Evolutionary conservation across 1,140 invertebrate genomes (phyloP), one percentile per base, ranked within the genome.

Genomic region (Caligus rogercresseyi): DNA sequence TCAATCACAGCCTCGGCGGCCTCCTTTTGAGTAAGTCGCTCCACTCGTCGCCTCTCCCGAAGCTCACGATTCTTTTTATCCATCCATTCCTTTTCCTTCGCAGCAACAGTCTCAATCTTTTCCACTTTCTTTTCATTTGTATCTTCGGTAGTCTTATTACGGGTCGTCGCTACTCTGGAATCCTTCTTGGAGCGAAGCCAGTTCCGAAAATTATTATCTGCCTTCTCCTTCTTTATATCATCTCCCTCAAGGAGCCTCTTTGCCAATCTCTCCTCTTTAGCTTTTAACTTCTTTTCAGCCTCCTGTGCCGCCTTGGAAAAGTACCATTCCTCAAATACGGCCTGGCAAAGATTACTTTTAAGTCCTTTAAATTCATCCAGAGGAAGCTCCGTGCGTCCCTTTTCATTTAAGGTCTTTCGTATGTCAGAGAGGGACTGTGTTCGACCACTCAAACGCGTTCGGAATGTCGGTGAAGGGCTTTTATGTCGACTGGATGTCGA

Each of bases 261-360:
- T 24, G 16, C 23, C 16, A 57, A 23, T 25, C 18, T 60, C 15
- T 60, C 57, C n/a, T 60, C 57, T 25, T 60, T 31, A 14, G n/a
- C 15, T 43, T 31, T 25, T n/a, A 43, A 43, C 21, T 31, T 53
- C 20, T 60, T 1, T 15, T 25, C 24, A 14, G 26, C 3, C 15
- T 26, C 15, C 24, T 2, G 1, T 25, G 25, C 16, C 15, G 51
- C 14, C 57, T 60, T 60, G 16, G 25, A 18, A 31, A 60, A 60
- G n/a, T 60, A 60, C 57, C 57, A 60, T 25, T 60, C 57, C n/a
- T 60, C 23, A 31, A 26, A 60, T 1, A 60, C 57, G 1, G 57
- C 57, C 13, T 43, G 18, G 19, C 23, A 25, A 20, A 60, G 26
- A 11, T 25, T 25, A 16, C 16, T 60, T 19, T 43, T 25, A 18